Evolutionary conservation across 1,140 invertebrate species (phyloP), one percentile per base, ranked within the genome.

Genomic region (Dendrolimus punctatus): DNA sequence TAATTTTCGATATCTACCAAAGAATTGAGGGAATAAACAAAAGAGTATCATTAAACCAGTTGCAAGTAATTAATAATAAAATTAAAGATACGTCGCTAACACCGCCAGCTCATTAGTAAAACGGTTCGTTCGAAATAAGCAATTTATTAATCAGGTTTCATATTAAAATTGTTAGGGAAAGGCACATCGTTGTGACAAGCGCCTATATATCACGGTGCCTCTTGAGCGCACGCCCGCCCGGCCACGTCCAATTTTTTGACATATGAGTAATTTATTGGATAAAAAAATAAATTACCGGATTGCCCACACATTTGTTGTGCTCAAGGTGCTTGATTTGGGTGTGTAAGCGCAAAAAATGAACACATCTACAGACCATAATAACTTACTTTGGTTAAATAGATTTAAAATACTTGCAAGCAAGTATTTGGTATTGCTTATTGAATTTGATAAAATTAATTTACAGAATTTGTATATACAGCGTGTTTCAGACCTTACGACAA

Each of bases 271-370:
- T 85, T 81, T 85, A 85, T 85, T 81, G 76, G 69, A 62, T 73
- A 78, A 85, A 85, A 85, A 85, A 85, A 84, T 73, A 84, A 84
- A 85, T 84, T 82, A 85, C 77, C 62, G 69, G 73, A 81, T 77
- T 80, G 79, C 72, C 74, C 80, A 72, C 78, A 78, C 82, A 80
- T 82, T 84, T 80, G 78, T 81, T 74, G 72, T 53, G 68, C 58
- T 62, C 73, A 81, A 80, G 75, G 74, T 82, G 80, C 68, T 69
- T 83, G 80, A 85, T 81, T 82, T 70, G 82, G 79, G 71, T 80
- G 23, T 23, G 76, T 71, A 64, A 60, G 60, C 71, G 79, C 82
- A 86, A 86, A 86, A 86, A 86, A 86, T 64, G 71, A 71, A 67
- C 58, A 53, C 9, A 39, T 71, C 79, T 71, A 55, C 43, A 64